Percentiles rank a stretch among this genome's conserved stretches.
Conservation (phyloP, 2,113 vertebrate species). For the Hepsetus odoe region DNA sequence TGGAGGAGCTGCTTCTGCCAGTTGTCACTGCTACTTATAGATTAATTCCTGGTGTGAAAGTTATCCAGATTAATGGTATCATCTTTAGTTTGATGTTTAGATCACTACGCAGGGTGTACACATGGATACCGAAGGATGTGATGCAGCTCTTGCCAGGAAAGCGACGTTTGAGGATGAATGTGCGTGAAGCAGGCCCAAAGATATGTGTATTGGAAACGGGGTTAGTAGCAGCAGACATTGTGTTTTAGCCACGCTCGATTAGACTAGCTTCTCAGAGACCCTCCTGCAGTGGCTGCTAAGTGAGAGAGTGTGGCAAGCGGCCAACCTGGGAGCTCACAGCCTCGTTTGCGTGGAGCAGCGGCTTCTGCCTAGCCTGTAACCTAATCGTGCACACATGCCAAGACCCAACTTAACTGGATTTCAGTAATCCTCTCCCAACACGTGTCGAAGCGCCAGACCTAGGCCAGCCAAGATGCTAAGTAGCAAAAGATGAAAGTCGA, state of each 20-base stretch:
- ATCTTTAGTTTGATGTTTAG: neutral
- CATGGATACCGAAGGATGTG: neutral
- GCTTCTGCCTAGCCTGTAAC: slow-evolving; percentile 43
- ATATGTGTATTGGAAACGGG: slow-evolving; percentile 21
- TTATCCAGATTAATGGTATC: neutral
- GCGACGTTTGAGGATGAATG: neutral
- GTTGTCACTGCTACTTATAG: too few species aligned
- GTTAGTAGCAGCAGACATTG: slow-evolving; percentile 61
- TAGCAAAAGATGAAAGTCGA: slow-evolving; percentile 50
- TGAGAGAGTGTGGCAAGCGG: slow-evolving; percentile 59
- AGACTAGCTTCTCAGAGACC: slow-evolving; percentile 56
- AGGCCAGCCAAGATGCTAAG: slow-evolving; percentile 69
- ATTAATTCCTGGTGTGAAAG: neutral
- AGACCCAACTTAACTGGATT: slow-evolving; percentile 77
- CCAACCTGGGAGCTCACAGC: slow-evolving; percentile 14
- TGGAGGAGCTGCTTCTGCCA: too few species aligned
- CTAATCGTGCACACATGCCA: slow-evolving; percentile 60
- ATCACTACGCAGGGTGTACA: neutral
- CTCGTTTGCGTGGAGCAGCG: neutral
- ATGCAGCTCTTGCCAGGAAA: neutral
- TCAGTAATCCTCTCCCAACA: slow-evolving; percentile 72
- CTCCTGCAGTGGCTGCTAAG: slow-evolving; percentile 61
- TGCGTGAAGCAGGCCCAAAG: slow-evolving; percentile 20
- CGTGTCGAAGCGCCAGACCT: slow-evolving; percentile 69
- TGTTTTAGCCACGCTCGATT: slow-evolving; percentile 68